Percentiles rank a stretch among this genome's conserved stretches.
These are phyloP conservation scores for Conomelus anceps DNA, from an alignment of 2,888 invertebrate genomes.

Conservation along the genomic window DNA sequence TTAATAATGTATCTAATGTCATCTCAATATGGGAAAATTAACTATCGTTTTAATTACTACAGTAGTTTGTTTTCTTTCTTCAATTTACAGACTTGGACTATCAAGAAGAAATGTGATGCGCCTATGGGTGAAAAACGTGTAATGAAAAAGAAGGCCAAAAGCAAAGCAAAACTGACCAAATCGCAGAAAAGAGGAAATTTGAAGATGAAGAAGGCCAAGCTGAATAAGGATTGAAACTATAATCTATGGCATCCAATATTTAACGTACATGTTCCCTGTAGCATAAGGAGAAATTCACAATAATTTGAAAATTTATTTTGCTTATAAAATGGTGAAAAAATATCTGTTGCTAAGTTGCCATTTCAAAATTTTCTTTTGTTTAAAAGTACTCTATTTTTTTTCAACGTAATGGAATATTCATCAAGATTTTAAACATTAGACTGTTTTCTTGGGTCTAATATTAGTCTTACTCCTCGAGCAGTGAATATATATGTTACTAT, in stretches of 20 bases:
- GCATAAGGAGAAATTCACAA: neutral
- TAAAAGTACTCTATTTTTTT: too few relatives aligned
- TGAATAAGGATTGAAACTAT: neutral
- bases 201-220: neutral
- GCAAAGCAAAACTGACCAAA: neutral
- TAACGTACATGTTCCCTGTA: neutral
- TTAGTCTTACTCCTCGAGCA: too few relatives aligned
- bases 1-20: too few relatives aligned
- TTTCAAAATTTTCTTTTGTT: too few relatives aligned
- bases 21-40: too few relatives aligned
- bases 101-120: neutral
- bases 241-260: neutral
- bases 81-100: neutral
- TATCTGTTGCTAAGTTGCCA: too few relatives aligned
- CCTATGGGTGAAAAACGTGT: neutral
- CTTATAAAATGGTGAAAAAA: too few relatives aligned
- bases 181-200: neutral
- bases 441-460: too few relatives aligned
- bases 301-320: neutral
- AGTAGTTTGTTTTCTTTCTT: neutral
- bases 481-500: too few relatives aligned
- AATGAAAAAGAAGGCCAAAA: neutral
- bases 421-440: too few relatives aligned
- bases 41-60: neutral
- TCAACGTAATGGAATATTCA: too few relatives aligned